phyloP scores from a whole-genome alignment of 2,113 vertebrate species.

The Syrmaticus mikado region DNA sequence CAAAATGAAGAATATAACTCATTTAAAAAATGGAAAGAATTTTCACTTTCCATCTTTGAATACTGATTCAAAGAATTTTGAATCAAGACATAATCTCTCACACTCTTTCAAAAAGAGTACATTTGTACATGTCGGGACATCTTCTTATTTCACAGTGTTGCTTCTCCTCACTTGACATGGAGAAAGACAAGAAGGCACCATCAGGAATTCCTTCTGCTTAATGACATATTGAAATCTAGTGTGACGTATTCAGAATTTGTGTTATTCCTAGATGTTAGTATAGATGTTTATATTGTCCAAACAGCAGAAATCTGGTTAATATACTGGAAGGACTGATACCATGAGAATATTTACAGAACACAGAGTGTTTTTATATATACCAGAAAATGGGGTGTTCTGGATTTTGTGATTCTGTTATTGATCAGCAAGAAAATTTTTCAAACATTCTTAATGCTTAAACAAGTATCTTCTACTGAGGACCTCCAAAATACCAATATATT shows the following conservation, averaged over 20 bases:
- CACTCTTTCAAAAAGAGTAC: not conserved
- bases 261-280: not conserved
- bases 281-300: not conserved
- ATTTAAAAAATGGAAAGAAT: conserved; percentile 43
- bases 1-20: conserved; percentile 5
- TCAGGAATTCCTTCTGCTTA: not conserved
- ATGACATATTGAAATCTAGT: not conserved
- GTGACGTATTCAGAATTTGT: not conserved
- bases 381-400: rapidly evolving
- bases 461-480: not conserved
- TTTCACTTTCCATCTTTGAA: not conserved
- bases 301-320: not conserved
- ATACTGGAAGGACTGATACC: not conserved
- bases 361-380: not conserved
- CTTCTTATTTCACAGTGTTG: not conserved
- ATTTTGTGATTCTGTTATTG: not conserved
- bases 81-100: conserved; percentile 14
- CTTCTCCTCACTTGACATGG: not conserved
- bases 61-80: not conserved
- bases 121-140: not conserved
- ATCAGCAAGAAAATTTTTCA: not conserved
- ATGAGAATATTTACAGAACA: not conserved
- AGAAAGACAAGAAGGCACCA: not conserved
- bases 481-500: not conserved
- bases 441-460: not conserved